Base-by-base conservation (phyloP, 2,113 vertebrate species). In the Origma solitaria region DNA sequence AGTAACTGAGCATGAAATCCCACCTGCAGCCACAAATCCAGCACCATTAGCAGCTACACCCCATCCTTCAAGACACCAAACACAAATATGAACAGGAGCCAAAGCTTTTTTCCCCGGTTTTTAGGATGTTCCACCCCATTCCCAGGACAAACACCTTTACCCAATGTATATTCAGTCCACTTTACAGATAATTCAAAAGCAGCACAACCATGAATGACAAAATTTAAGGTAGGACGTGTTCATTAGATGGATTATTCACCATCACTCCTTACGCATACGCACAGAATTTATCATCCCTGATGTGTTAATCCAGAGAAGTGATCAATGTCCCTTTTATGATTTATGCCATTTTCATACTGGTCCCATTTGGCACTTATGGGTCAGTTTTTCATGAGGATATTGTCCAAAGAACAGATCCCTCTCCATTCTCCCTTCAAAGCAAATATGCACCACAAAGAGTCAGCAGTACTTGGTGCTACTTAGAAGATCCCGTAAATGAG, bases 401-500 rank as follows among this genome's bases (percentile, higher is more conserved):
- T 15, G 7, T 13, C 25, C 24, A 71, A 68, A 23, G 20, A 51
- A 28, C 0, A n/a, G 9, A 51, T 17, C 19, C 18, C 15, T 20
- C 50, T 42, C 16, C 35, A 9, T 44, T 45, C 86, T 72, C 28
- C 45, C 31, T 27, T 69, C 10, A 2, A 47, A 58, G 27, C 38
- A 42, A 45, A 7, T 0, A 4, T 1, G 2, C 6, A 5, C 13
- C 15, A 38, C n/a, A 28, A 37, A 7, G 5, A 14, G 18, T 23
- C 2, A 16, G 23, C 23, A 90, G 15, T 11, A 2, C 62, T 61
- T 57, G 8, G 19, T 51, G 42, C 27, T 57, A 3, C 21, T 40
- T 25, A 15, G 21, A 80, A 71, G 37, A 60, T 22, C 10, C 35
- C n/a, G 64, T 60, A 49, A 51, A n/a, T 7, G 17, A 68, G 17